Percentiles rank a stretch among this genome's conserved stretches.
These are phyloP conservation scores for Leguminivora glycinivorella DNA, from an alignment of 1,140 invertebrate species.

Conservation along the genomic window DNA sequence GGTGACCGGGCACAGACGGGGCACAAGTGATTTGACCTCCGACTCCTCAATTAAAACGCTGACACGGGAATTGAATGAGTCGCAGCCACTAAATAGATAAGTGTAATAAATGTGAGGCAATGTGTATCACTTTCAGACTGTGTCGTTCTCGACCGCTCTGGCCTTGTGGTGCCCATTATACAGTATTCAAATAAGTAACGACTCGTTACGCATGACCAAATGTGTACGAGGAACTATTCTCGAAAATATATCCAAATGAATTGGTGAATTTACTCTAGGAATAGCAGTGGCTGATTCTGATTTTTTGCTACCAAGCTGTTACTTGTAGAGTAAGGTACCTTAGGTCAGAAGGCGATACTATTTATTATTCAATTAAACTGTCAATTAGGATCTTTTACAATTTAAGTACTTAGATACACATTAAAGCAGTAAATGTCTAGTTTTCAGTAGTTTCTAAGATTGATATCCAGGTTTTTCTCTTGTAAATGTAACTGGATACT, in stretches of 20 bases:
- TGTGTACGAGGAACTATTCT: background rate
- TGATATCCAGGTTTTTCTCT: background rate
- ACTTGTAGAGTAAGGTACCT: no score
- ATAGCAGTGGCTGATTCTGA: background rate
- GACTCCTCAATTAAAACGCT: constrained; percentile 68
- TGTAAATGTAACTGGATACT: constrained; percentile 20
- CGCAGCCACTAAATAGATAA: constrained; percentile 22
- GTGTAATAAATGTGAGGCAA: constrained; percentile 28
- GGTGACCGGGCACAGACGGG: constrained; percentile 35
- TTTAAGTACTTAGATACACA: no score
- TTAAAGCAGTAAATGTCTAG: background rate
- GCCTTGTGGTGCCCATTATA: constrained; percentile 16
- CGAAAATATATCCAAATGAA: background rate
- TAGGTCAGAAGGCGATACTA: background rate
- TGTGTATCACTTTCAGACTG: constrained; percentile 28
- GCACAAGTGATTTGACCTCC: constrained; percentile 76
- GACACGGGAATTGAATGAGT: constrained; percentile 26
- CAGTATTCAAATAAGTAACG: constrained; percentile 10
- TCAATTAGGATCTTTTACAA: background rate
- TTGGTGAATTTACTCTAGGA: background rate
- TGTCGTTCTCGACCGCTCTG: background rate
- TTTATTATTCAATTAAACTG: background rate
- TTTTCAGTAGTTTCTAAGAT: constrained; percentile 9
- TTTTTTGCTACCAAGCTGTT: background rate
- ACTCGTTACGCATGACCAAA: constrained; percentile 6